Percentiles rank a stretch among this genome's conserved stretches.
These are phyloP conservation scores for Ianthella basta DNA, from an alignment of 37 sponge, comb jelly and placozoan species.

Conservation along the genomic window DNA sequence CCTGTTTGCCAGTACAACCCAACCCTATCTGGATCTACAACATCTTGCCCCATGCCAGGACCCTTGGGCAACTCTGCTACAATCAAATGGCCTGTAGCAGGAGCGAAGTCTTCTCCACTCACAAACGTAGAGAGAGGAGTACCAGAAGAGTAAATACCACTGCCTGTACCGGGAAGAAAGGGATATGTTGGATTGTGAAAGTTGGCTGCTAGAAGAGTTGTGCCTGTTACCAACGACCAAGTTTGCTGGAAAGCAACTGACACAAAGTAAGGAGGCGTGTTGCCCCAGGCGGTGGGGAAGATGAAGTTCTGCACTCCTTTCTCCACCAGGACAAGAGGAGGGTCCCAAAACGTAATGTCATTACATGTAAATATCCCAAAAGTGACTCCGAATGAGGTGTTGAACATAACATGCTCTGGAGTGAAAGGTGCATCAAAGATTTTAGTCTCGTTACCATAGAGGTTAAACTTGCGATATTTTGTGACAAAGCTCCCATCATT, in stretches of 20 bases:
- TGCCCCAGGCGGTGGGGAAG: conserved; percentile 76
- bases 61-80: no score
- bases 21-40: no score
- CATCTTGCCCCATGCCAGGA: no score
- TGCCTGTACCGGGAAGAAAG: conserved; percentile 40
- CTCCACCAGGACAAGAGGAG: conserved; percentile 31
- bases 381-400: conserved; percentile 59
- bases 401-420: conserved; percentile 32
- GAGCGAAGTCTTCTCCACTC: no score
- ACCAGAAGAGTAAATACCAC: conserved; percentile 70
- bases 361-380: conserved; percentile 78
- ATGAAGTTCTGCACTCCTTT: conserved; percentile 52
- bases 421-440: conserved; percentile 9
- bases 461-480: conserved; percentile 73
- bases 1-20: no score
- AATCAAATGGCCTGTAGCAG: no score
- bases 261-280: conserved; percentile 33
- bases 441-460: conserved; percentile 33
- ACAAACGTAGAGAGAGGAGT: no score
- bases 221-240: conserved; percentile 38
- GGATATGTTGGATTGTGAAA: conserved; percentile 18
- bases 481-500: conserved; percentile 54
- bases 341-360: conserved; percentile 56
- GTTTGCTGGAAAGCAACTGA: conserved; percentile 51
- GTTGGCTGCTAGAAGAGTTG: conserved; percentile 67